phyloP scores from a whole-genome alignment of 1,140 invertebrate species.

The Aphidius ervi region DNA sequence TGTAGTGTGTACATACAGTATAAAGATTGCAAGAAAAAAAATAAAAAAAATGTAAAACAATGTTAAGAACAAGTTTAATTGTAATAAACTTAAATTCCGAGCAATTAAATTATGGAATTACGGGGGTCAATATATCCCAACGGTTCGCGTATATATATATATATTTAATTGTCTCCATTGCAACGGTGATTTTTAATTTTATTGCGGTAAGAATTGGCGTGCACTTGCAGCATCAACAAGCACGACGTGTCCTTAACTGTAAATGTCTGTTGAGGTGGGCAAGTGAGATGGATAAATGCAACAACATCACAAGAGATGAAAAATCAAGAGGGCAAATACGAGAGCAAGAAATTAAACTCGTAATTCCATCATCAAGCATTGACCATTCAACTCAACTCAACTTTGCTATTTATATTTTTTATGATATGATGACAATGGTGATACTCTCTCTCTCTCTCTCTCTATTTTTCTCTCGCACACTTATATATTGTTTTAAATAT shows the following conservation, averaged over 20 bases:
- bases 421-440: too few species aligned
- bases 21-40: too few species aligned
- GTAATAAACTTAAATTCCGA: neutral
- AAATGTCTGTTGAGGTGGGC: slow-evolving; percentile 25
- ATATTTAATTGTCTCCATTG: slow-evolving; percentile 20
- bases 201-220: slow-evolving; percentile 16
- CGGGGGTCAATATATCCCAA: slow-evolving; percentile 1
- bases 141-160: slow-evolving; percentile 8
- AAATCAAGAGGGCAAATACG: slow-evolving; percentile 21
- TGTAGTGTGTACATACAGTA: too few species aligned
- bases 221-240: neutral
- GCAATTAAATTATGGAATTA: neutral
- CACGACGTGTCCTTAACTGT: slow-evolving; percentile 35
- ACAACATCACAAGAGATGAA: slow-evolving; percentile 24
- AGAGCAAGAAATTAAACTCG: slow-evolving; percentile 34
- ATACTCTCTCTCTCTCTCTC: too few species aligned
- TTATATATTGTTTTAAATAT: too few species aligned
- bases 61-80: too few species aligned
- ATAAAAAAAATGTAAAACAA: too few species aligned
- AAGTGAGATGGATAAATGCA: slow-evolving; percentile 21
- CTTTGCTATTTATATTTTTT: too few species aligned
- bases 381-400: slow-evolving; percentile 24
- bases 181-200: slow-evolving; percentile 32
- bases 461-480: too few species aligned
- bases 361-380: slow-evolving; percentile 23